Evolutionary conservation across 2,797 vertebrate genomes (phyloP).

Genomic region (Macropus fuliginosus): DNA sequence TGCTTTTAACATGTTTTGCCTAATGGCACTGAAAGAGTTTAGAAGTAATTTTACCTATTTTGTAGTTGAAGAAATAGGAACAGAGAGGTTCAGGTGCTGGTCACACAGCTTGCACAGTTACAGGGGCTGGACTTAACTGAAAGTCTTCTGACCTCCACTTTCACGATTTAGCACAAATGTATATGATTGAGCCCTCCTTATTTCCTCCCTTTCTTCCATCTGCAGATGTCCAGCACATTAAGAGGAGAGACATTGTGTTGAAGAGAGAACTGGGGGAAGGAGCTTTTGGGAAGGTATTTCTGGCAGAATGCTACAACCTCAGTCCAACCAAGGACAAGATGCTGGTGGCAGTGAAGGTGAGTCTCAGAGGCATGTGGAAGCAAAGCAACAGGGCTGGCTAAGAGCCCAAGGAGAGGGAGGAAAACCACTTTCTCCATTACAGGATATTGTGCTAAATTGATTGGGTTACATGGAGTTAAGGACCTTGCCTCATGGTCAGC

Average conservation of each 20-base stretch:
- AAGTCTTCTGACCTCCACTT: not conserved
- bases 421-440: slow-evolving; percentile 37
- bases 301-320: slow-evolving; percentile 99
- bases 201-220: slow-evolving; percentile 57
- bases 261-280: slow-evolving; percentile 98
- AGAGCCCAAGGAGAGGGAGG: not conserved
- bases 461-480: slow-evolving; percentile 59
- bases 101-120: not conserved
- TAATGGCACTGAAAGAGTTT: not conserved
- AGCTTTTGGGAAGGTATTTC: slow-evolving; percentile 98
- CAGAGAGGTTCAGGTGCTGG: not conserved
- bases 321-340: slow-evolving; percentile 98
- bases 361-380: not conserved
- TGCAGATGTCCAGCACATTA: slow-evolving; percentile 97
- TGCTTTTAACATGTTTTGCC: not conserved
- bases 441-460: slow-evolving; percentile 61
- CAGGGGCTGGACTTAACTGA: not conserved
- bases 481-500: slow-evolving; percentile 38
- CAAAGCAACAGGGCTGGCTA: slow-evolving; percentile 41
- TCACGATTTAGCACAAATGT: not conserved
- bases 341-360: slow-evolving; percentile 99
- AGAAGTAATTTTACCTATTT: not conserved
- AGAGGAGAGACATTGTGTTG: slow-evolving; percentile 96
- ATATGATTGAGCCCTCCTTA: slow-evolving; percentile 53
- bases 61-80: not conserved